phyloP scores from a whole-genome alignment of 2,113 vertebrate species.

The Trichomycterus rosablanca region DNA sequence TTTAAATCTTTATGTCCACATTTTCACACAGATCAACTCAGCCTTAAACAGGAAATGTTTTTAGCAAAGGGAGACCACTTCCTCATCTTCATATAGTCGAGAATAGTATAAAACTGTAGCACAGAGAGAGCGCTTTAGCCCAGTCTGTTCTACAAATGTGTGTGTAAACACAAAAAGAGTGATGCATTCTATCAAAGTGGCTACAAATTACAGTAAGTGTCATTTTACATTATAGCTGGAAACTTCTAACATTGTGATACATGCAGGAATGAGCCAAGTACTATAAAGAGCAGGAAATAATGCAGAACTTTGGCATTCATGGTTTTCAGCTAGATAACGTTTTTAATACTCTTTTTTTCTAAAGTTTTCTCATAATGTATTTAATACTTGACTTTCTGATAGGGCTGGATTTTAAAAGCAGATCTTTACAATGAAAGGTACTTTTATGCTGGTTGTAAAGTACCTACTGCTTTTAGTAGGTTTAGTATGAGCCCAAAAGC shows the following conservation, averaged over 20 bases:
- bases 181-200: slow-evolving; percentile 36
- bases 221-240: not conserved
- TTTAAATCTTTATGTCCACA: too few relatives aligned
- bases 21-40: slow-evolving; percentile 45
- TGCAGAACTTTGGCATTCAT: not conserved
- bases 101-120: slow-evolving; percentile 35
- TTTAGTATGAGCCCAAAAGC: not conserved
- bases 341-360: not conserved
- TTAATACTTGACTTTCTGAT: not conserved
- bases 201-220: slow-evolving; percentile 43
- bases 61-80: slow-evolving; percentile 58
- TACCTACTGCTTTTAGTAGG: not conserved
- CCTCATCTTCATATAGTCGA: slow-evolving; percentile 62
- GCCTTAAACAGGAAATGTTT: slow-evolving; percentile 65
- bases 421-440: not conserved
- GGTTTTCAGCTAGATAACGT: slow-evolving; percentile 2
- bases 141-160: slow-evolving; percentile 23
- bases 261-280: not conserved
- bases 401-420: not conserved
- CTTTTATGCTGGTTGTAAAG: not conserved
- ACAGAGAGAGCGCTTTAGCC: slow-evolving; percentile 23
- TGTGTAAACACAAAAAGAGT: slow-evolving; percentile 10
- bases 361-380: not conserved
- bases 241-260: not conserved
- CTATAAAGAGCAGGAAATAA: slow-evolving; percentile 30